Evolutionary conservation across 2,797 vertebrate species (phyloP), one percentile per base, ranked within the genome.

Genomic region (Moxostoma hubbsi): DNA sequence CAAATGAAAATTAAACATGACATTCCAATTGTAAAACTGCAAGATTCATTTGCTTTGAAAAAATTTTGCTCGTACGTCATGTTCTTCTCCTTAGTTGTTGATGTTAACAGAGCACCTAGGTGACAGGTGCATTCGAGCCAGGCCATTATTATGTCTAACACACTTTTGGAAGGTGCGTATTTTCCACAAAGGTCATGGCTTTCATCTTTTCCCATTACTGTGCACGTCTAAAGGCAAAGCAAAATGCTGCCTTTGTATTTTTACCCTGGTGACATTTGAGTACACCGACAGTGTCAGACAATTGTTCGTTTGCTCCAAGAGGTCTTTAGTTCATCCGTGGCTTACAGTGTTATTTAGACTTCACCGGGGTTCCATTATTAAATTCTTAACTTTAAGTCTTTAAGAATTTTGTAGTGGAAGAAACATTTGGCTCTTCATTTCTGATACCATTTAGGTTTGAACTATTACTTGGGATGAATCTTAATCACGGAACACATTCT

Each of bases 181-280:
- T n/a, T 62, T 66, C 45, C 16, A 1, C 7, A 57, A 63, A 67
- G 64, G 50, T 16, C 1, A 18, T 9, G n/a, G 47, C 73, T 83
- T 75, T 80, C 77, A 72, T 72, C 73, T 75, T 72, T 82, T 70
- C 51, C 59, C 73, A 71, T 83, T 66, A 65, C 77, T 61, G 62
- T 70, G 59, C 76, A 75, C 51, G 49, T 66, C n/a, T 73, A 77
- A 73, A 8, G 66, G 75, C 15, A 16, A 51, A 68, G 15, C 55
- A 36, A 5, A 11, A 75, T 55, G 66, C 67, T 74, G 75, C 71
- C 54, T 51, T 18, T 66, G 73, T 79, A 15, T 66, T 55, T 66
- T 80, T 75, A 76, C 51, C 62, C 77, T 51, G 53, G 62, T 66
- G 77, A 51, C 54, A 66, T 76, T 36, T 59, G 47, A 75, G 66